These are phyloP conservation scores for Neelides folsomi DNA, from an alignment of 2,888 invertebrate genomes.

Conservation along the genomic window DNA sequence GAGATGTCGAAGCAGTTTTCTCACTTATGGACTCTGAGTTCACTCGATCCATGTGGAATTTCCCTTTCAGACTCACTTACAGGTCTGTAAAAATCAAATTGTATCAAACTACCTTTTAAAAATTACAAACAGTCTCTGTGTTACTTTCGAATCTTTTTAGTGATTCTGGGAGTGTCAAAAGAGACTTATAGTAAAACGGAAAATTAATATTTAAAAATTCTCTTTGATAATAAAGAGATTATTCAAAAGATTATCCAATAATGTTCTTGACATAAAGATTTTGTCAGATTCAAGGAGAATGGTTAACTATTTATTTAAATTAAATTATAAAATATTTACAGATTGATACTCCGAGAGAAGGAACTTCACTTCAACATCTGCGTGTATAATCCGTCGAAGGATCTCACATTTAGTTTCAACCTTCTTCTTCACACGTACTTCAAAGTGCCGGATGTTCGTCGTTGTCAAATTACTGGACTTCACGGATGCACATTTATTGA, in stretches of 20 bases:
- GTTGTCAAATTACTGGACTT: constrained; percentile 82
- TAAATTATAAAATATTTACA: constrained; percentile 44
- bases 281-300: too few relatives aligned
- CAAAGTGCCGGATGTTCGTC: constrained; percentile 83
- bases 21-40: constrained; percentile 84
- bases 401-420: constrained; percentile 79
- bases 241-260: too few relatives aligned
- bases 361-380: constrained; percentile 85
- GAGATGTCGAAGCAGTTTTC: constrained; percentile 83
- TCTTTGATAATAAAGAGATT: too few relatives aligned
- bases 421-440: constrained; percentile 88
- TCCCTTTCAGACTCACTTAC: constrained; percentile 47
- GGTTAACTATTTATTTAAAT: too few relatives aligned
- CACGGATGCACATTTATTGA: constrained; percentile 82
- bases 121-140: too few relatives aligned
- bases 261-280: too few relatives aligned
- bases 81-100: constrained; percentile 14
- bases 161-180: too few relatives aligned
- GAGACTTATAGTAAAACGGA: too few relatives aligned
- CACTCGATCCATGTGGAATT: constrained; percentile 87
- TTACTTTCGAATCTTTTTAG: too few relatives aligned
- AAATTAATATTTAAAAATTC: too few relatives aligned
- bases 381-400: constrained; percentile 86
- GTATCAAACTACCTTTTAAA: too few relatives aligned
- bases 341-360: constrained; percentile 77